Evolutionary conservation across 2,888 invertebrate species (phyloP).

Genomic region (Carterocephalus palaemon): DNA sequence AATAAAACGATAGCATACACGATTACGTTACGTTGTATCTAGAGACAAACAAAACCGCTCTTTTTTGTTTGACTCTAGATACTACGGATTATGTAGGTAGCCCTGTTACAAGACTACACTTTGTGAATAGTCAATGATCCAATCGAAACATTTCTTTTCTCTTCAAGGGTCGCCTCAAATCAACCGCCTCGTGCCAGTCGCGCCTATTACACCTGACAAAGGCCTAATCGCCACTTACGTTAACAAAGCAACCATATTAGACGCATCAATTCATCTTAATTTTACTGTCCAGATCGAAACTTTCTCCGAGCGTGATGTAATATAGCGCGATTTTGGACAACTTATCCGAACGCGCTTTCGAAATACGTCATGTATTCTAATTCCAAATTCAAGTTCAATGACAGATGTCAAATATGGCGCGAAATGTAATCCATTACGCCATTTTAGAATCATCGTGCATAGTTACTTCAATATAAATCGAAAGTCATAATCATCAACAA

Average conservation of each 20-base stretch:
- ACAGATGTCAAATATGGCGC: conserved; percentile 38
- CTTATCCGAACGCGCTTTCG: conserved; percentile 27
- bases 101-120: too few species aligned
- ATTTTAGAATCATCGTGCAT: too few species aligned
- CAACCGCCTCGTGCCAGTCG: conserved; percentile 21
- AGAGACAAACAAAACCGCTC: too few species aligned
- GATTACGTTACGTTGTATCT: too few species aligned
- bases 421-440: too few species aligned
- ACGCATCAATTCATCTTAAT: conserved; percentile 50
- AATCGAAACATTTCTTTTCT: conserved; percentile 9
- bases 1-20: too few species aligned
- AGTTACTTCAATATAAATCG: too few species aligned
- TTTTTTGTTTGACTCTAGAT: not conserved
- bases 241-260: conserved; percentile 45
- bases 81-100: not conserved
- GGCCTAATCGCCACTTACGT: conserved; percentile 37
- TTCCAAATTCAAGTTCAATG: conserved; percentile 58
- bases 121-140: conserved; percentile 10
- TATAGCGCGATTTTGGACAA: conserved; percentile 28
- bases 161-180: conserved; percentile 18
- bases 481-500: too few species aligned
- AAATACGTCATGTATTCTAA: conserved; percentile 27
- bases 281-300: conserved; percentile 34
- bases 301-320: conserved; percentile 24
- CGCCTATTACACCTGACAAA: conserved; percentile 37